Evolutionary conservation across 2,888 invertebrate genomes (phyloP).

Genomic region (Phortica magna): DNA sequence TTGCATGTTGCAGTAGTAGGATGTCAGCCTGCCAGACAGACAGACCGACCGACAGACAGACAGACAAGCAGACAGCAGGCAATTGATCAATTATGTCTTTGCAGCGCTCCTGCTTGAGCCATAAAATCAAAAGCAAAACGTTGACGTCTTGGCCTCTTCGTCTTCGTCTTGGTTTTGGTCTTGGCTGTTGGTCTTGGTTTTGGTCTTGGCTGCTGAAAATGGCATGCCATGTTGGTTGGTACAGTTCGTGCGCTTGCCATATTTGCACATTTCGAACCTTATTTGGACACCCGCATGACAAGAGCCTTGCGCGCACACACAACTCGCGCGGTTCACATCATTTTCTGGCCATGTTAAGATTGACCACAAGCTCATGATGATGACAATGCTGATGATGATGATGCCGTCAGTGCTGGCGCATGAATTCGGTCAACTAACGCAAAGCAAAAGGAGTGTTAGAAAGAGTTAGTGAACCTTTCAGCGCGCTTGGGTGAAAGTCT

Average conservation of each 20-base stretch:
- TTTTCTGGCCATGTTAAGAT: constrained; percentile 47
- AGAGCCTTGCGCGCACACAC: constrained; percentile 8
- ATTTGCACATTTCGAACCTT: constrained; percentile 8
- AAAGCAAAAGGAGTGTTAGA: constrained; percentile 42
- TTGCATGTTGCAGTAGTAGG: constrained; percentile 30
- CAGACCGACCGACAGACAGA: background rate
- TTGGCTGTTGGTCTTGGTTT: background rate
- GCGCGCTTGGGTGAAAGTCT: background rate
- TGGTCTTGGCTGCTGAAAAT: background rate
- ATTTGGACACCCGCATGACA: constrained; percentile 37
- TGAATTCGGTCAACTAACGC: constrained; percentile 61
- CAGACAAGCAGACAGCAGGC: constrained; percentile 42
- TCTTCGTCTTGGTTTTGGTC: background rate
- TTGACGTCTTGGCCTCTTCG: background rate
- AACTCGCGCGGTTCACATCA: constrained; percentile 42
- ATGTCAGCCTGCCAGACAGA: background rate
- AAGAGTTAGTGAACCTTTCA: constrained; percentile 17
- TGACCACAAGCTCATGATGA: background rate
- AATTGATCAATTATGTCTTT: constrained; percentile 62
- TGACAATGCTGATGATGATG: constrained; percentile 9
- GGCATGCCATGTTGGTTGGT: constrained; percentile 33
- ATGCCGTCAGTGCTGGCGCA: background rate
- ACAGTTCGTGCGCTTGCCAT: constrained; percentile 30
- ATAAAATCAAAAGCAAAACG: background rate
- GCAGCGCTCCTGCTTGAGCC: background rate